A percentile compares a stretch with the other conserved stretches of the same genome.
phyloP scores from a whole-genome alignment of 2,797 vertebrate genomes.

The Craterocephalus amniculus region DNA sequence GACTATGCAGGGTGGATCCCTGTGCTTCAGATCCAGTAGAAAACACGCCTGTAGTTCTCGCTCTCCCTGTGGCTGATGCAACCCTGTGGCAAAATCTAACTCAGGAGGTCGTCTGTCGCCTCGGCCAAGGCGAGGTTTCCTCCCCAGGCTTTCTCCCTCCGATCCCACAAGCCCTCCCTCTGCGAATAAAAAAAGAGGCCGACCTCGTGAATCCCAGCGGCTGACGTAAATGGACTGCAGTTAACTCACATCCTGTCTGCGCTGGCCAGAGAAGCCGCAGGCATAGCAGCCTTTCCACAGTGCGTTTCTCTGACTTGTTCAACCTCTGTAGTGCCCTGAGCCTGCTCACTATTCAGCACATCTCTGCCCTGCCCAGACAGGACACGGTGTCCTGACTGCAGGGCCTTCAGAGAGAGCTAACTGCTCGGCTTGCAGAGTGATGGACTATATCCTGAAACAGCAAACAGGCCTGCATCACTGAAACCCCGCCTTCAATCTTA shows the following conservation, averaged over 20 bases:
- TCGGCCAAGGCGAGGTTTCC: slow-evolving; percentile 71
- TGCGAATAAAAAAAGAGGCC: slow-evolving; percentile 53
- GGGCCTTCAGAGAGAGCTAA: slow-evolving; percentile 30
- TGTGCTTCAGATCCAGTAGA: slow-evolving; percentile 36
- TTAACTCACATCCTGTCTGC: slow-evolving; percentile 75
- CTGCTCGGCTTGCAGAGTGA: slow-evolving; percentile 35
- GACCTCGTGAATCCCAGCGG: slow-evolving; percentile 64
- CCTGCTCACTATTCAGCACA: slow-evolving; percentile 13
- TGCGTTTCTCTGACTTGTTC: slow-evolving; percentile 21
- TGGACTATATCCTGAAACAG: slow-evolving; percentile 29
- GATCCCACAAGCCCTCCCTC: slow-evolving; percentile 3
- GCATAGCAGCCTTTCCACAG: slow-evolving; percentile 37
- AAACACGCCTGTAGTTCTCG: slow-evolving; percentile 45
- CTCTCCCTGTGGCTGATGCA: slow-evolving; percentile 73
- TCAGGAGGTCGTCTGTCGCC: slow-evolving; percentile 63
- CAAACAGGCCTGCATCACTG: slow-evolving; percentile 8
- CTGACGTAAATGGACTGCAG: slow-evolving; percentile 74
- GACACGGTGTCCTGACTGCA: slow-evolving; percentile 44
- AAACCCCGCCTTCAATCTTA: slow-evolving; percentile 26
- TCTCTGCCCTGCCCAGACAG: slow-evolving; percentile 30
- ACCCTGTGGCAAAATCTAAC: slow-evolving; percentile 68
- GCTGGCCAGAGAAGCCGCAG: slow-evolving; percentile 58
- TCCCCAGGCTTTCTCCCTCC: slow-evolving; percentile 41
- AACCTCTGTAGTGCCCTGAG: slow-evolving; percentile 20
- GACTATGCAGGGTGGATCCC: slow-evolving; percentile 22